Percentiles rank a stretch among this genome's conserved stretches.
Evolutionary conservation across 2,113 vertebrate species (phyloP).

Genomic region (Sinosuthora webbiana): DNA sequence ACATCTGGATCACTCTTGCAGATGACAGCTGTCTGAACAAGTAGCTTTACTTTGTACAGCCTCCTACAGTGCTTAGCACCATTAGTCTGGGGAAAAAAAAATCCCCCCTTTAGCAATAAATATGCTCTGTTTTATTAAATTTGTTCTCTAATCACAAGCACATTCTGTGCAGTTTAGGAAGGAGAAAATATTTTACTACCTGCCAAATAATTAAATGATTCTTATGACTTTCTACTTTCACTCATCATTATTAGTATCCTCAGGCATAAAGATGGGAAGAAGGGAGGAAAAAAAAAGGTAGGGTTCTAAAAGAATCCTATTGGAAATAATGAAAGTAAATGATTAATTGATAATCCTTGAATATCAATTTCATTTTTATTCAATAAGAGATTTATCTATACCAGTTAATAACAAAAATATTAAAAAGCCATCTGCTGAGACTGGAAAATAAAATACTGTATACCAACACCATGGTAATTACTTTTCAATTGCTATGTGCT

Average conservation of each 20-base stretch:
- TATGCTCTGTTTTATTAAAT: constrained; percentile 36
- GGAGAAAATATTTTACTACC: neutral
- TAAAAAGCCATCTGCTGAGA: constrained; percentile 4
- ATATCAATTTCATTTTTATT: neutral
- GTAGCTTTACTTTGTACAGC: neutral
- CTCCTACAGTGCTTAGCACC: neutral
- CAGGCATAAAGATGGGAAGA: neutral
- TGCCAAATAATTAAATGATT: constrained; percentile 8
- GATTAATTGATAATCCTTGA: neutral
- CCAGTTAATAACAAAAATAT: constrained; percentile 30
- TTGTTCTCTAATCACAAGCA: constrained; percentile 17
- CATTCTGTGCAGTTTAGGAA: neutral
- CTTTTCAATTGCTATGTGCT: constrained; percentile 5
- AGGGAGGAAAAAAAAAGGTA: rapidly evolving
- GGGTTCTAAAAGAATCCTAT: neutral
- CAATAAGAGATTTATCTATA: neutral
- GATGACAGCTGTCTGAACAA: constrained; percentile 22
- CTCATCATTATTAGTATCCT: neutral
- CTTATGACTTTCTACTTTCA: neutral
- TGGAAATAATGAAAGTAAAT: neutral
- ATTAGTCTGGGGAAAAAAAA: neutral
- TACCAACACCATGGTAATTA: neutral
- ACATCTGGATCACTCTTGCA: neutral
- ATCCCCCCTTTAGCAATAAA: neutral
- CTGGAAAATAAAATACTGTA: neutral